Conservation (phyloP, 2,113 vertebrate genomes). For the Lophochroa leadbeateri region DNA sequence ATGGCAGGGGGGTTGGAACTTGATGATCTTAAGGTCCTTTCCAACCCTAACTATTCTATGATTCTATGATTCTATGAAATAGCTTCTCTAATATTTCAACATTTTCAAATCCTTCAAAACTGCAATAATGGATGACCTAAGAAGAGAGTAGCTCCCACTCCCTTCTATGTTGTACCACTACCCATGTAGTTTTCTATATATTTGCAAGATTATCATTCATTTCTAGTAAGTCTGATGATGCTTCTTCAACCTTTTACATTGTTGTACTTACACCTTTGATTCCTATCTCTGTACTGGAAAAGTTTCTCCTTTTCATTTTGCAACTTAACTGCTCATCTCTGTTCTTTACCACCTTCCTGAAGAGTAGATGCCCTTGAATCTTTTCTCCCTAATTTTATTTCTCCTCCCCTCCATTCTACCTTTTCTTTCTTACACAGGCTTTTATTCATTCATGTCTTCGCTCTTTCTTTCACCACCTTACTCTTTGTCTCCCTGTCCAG, state of each 20-base stretch:
- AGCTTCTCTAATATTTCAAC: conserved; percentile 56
- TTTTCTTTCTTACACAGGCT: background rate
- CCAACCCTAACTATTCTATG: too few species aligned
- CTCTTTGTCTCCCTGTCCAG: background rate
- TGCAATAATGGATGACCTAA: conserved; percentile 57
- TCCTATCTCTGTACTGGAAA: background rate
- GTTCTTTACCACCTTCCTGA: background rate
- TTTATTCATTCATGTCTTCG: background rate
- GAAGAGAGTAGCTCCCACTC: background rate
- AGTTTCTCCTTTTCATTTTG: background rate
- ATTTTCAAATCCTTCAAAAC: conserved; percentile 53
- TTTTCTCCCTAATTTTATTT: background rate
- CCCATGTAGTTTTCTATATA: background rate
- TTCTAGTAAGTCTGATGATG: background rate
- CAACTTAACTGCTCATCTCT: background rate
- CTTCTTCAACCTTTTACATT: background rate
- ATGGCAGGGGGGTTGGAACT: too few species aligned
- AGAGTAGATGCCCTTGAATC: background rate
- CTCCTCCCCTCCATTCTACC: background rate
- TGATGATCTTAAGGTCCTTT: too few species aligned
- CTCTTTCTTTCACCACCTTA: background rate
- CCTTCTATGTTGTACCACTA: background rate
- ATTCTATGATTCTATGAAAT: background rate
- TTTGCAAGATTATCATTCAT: background rate
- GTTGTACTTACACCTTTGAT: background rate